phyloP scores from a whole-genome alignment of 2,797 vertebrate genomes.

The Tarsius wallacei region DNA sequence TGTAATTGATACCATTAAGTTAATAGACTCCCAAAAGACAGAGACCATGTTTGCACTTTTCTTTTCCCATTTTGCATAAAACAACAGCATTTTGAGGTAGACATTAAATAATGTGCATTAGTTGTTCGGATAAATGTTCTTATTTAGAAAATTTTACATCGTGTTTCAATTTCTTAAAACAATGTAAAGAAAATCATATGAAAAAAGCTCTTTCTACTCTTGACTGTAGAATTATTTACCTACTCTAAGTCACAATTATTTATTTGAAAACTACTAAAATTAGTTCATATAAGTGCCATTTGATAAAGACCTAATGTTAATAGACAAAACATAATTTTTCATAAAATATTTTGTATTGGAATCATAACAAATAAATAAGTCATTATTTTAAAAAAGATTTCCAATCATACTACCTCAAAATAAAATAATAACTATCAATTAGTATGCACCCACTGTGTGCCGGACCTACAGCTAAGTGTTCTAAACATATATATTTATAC shows the following conservation, averaged over 20 bases:
- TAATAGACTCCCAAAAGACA: background rate
- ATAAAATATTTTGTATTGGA: background rate
- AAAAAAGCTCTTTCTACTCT: background rate
- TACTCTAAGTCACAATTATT: background rate
- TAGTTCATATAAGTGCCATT: background rate
- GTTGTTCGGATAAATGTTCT: background rate
- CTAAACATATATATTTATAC: background rate
- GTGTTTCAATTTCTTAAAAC: background rate
- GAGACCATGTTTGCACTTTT: background rate
- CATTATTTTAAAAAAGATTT: background rate
- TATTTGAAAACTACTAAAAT: background rate
- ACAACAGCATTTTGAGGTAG: background rate
- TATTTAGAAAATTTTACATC: background rate
- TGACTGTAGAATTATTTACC: background rate
- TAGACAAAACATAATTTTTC: background rate
- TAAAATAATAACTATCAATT: background rate
- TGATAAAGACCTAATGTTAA: background rate
- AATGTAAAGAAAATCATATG: background rate
- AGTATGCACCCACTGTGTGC: background rate
- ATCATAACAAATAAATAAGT: background rate
- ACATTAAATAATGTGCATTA: background rate
- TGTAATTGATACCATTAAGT: background rate
- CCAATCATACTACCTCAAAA: background rate
- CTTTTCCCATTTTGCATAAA: background rate
- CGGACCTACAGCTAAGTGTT: background rate